Base-by-base conservation (phyloP, 2,888 invertebrate species). In the Siphlonurus alternatus region DNA sequence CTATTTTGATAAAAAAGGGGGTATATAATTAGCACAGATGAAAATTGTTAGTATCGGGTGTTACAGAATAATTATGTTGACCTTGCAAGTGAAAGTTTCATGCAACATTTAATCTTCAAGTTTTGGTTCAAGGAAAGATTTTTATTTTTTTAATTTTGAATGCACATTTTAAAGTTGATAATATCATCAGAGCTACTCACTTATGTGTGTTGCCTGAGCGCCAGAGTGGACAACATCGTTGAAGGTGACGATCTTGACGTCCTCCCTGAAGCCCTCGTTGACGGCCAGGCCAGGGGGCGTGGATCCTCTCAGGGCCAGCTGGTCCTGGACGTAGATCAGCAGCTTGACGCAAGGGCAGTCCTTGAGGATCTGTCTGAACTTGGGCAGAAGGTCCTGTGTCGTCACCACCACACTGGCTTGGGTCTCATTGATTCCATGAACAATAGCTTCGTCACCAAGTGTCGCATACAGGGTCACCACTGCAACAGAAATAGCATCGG, bases 391-490 rank as follows among this genome's bases (percentile, higher is more conserved):
- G 66, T 95, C 93, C 75, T 89, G 88, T 25, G 93, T 88, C 20
- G 98, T 98, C 73, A 99, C 89, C 53, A 98, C 89, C 7, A 91
- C 88, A 60, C 88, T 86, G 0, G 93, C 95, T 74, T 96, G 94
- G 0, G 98, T 95, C 80, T 99, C 96, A 75, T 93, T 94, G 73
- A 99, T 89, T 70, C 96, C 96, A 77, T 96, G 96, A 3, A 90
- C 87, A 67, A 99, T 90, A 1, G 96, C 98, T 5, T 98, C 97
- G 73, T 96, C 94, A 51, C 97, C 96, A 18, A 99, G 80, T 0
- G 97, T 98, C 1, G 98, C 92, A 76, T 99, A 99, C 70, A 99
- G 88, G 0, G 98, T 99, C 1, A 96, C 96, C 73, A 98, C 89
- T 81, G 80, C 67, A 70, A 77, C 67, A 67, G 62, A 65, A 67